Conservation (phyloP, 92 coral and sea anemone genomes). For the Umimayanthus kanabou region DNA sequence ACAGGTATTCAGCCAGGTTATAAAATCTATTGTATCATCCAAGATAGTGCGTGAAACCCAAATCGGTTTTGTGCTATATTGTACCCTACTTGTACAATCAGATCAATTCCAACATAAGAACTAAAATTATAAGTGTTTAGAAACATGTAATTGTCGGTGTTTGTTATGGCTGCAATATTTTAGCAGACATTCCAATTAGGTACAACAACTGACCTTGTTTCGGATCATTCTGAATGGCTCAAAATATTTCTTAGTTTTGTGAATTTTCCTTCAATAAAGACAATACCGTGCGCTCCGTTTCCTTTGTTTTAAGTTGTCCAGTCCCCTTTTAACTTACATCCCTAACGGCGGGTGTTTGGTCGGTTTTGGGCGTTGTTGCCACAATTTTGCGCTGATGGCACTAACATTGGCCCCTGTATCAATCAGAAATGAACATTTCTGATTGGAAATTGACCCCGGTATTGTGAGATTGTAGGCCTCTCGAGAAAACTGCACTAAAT, state of each 20-base stretch:
- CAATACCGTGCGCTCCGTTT: neutral
- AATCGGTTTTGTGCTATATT: neutral
- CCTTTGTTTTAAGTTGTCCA: too few species aligned
- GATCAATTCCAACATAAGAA: too few species aligned
- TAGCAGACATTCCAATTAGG: neutral
- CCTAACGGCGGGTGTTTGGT: too few species aligned
- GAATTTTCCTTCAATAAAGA: too few species aligned
- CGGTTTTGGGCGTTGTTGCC: constrained; percentile 32
- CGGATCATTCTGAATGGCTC: neutral
- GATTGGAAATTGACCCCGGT: neutral
- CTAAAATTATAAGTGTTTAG: neutral
- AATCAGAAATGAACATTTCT: neutral
- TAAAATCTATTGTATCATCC: neutral
- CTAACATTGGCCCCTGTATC: constrained; percentile 9
- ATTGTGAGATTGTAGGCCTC: neutral
- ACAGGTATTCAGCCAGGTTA: constrained; percentile 1
- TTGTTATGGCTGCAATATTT: constrained; percentile 1
- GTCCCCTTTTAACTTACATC: too few species aligned
- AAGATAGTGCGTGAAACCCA: neutral
- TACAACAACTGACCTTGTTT: neutral
- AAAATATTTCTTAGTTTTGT: neutral
- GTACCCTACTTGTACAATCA: neutral
- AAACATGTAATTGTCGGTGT: neutral
- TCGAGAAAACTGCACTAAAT: neutral
- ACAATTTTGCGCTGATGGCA: constrained; percentile 31